Evolutionary conservation across 2,888 invertebrate genomes (phyloP), one percentile per base, ranked within the genome.

Genomic region (Stenchaetothrips biformis): DNA sequence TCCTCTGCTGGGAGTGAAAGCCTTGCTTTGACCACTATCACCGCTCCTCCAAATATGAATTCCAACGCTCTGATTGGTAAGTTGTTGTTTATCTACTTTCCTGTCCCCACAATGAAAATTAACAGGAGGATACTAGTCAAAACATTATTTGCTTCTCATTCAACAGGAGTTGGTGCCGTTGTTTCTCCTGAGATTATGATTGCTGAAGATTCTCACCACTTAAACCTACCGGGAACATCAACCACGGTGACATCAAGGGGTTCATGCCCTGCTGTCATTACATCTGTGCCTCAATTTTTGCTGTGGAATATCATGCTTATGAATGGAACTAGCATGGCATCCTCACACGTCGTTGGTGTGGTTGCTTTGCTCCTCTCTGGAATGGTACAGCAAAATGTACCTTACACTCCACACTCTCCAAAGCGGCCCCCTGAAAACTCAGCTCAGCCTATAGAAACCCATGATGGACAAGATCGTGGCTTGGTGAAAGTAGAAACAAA

Each of bases 261-360:
- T 85, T 97, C 94, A 82, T 93, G 91, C 85, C 89, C 93, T 80
- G 97, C 95, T 77, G 98, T 97, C 47, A 95, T 97, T 82, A 93
- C 97, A 1, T 95, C 96, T 18, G 97, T 99, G 48, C 98, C 82
- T 87, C 93, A 90, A 85, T 99, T 95, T 87, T 96, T 96, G 0
- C 89, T 98, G 83, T 90, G 95, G 82, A 92, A 92, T 85, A 90
- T 91, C 62, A 96, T 97, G 86, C 89, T 98, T 11, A 96, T 98
- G 95, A 98, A 98, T 87, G 99, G 98, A 48, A 99, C 98, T 0
- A 98, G 97, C 81, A 99, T 99, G 99, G 94, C 97, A 13, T 95
- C 98, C 0, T 99, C 99, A 0, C 98, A 98, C 88, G 97, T 96
- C 3, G 94, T 97, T 78, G 99, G 99, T 47, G 94, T 94, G 81